phyloP scores from a whole-genome alignment of 2,888 invertebrate species.

The Plemyria rubiginata region DNA sequence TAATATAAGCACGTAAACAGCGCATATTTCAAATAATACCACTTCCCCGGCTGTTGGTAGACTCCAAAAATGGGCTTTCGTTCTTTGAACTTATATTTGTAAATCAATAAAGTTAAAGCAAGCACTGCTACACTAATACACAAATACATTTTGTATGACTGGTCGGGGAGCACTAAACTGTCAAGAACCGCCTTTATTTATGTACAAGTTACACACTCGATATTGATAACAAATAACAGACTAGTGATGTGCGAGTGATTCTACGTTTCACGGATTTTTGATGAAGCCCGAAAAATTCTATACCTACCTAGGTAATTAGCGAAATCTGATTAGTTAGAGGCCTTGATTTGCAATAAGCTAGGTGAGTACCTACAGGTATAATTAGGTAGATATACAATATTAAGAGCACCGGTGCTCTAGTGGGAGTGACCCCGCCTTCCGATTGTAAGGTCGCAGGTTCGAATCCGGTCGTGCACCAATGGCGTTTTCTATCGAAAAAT shows the following conservation, averaged over 20 bases:
- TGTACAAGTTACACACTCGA: too few species aligned
- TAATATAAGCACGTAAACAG: constrained; percentile 81
- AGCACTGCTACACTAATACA: constrained; percentile 41
- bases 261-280: background rate
- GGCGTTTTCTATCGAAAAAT: too few species aligned
- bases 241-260: constrained; percentile 21
- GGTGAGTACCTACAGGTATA: too few species aligned
- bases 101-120: constrained; percentile 54
- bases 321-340: constrained; percentile 1
- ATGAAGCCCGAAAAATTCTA: background rate
- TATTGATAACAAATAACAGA: constrained; percentile 13
- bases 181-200: background rate
- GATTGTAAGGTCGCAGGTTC: too few species aligned
- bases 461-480: too few species aligned
- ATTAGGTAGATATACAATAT: too few species aligned
- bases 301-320: constrained; percentile 4
- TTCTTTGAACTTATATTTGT: constrained; percentile 59
- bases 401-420: too few species aligned
- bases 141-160: constrained; percentile 45
- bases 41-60: constrained; percentile 86
- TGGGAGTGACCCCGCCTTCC: too few species aligned
- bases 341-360: background rate
- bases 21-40: constrained; percentile 86
- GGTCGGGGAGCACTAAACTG: constrained; percentile 30
- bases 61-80: constrained; percentile 84